phyloP scores from a whole-genome alignment of 2,113 vertebrate genomes.

The Turdus rufiventris region DNA sequence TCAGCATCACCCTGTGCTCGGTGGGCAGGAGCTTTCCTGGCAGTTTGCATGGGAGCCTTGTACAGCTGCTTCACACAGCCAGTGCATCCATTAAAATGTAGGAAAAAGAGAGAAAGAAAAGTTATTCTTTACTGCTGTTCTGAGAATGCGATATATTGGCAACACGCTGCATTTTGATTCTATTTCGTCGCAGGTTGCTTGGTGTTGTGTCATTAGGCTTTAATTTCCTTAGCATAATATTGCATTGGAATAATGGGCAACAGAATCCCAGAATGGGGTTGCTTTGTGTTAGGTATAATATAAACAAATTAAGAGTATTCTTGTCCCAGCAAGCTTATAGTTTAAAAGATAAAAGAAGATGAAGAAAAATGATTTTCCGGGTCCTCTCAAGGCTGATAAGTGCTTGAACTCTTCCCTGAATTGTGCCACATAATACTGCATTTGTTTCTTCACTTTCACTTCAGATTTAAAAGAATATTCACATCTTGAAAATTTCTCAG shows the following conservation, averaged over 20 bases:
- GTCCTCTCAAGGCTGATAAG: background rate
- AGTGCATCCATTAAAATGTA: background rate
- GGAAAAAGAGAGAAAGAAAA: background rate
- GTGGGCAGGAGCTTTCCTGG: background rate
- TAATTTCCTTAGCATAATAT: background rate
- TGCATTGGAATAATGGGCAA: background rate
- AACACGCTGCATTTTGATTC: background rate
- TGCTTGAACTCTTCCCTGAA: background rate
- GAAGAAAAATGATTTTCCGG: background rate
- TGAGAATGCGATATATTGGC: background rate
- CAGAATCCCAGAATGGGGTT: background rate
- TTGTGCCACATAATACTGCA: background rate
- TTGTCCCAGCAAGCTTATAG: background rate
- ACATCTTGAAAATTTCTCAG: background rate
- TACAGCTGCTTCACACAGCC: background rate
- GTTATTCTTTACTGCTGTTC: background rate
- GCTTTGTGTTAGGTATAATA: background rate
- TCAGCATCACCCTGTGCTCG: background rate
- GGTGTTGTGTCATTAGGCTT: background rate
- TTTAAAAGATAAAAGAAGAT: background rate
- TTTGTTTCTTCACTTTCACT: background rate
- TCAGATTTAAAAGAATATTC: background rate
- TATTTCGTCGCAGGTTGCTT: background rate
- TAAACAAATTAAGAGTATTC: background rate
- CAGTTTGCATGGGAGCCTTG: background rate